Evolutionary conservation across 1,140 invertebrate genomes (phyloP), one percentile per base, ranked within the genome.

Genomic region (Rhagoletis pomonella): DNA sequence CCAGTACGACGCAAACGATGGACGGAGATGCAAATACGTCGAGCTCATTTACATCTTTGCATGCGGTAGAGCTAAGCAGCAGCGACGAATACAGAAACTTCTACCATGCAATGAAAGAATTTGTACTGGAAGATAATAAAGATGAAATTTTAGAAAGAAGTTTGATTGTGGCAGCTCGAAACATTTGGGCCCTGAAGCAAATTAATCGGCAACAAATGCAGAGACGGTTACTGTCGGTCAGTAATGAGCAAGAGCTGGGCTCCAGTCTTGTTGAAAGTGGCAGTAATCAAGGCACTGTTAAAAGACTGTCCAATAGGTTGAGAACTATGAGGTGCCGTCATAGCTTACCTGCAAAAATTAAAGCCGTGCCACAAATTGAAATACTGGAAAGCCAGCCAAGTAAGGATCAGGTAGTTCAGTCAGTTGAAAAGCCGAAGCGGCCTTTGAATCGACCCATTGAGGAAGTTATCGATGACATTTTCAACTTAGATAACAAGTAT

Each of bases 401-500:
- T 3, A 42, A 39, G 9, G 65, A 87, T 39, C 42, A 29, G 9
- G 88, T 89, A 9, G 85, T 55, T 1, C 86, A 69, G 1, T 7
- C 81, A 6, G 12, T 65, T 0, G 90, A 89, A 4, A 92, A 91
- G 84, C 1, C 65, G 1, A 89, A 86, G 17, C 89, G 89, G 85
- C 86, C 69, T 3, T 17, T 90, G 6, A 92, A 91, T 67, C 89
- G 91, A 6, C 91, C 90, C 17, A 91, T 93, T n/a, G 90, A 92
- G 9, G 92, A 93, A 77, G 92, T 93, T 12, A 88, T 93, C 14
- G 88, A 92, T 9, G 92, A 93, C 73, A 92, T 92, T 55, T 86
- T 92, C 58, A 87, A 90, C 55, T 88, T 93, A 58, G 91, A 92
- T 87, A 90, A 88, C 19, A 93, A 93, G 50, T 95, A 95, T 90